phyloP scores from a whole-genome alignment of 35 echinoderm and acorn worm genomes.

The Lytechinus variegatus region DNA sequence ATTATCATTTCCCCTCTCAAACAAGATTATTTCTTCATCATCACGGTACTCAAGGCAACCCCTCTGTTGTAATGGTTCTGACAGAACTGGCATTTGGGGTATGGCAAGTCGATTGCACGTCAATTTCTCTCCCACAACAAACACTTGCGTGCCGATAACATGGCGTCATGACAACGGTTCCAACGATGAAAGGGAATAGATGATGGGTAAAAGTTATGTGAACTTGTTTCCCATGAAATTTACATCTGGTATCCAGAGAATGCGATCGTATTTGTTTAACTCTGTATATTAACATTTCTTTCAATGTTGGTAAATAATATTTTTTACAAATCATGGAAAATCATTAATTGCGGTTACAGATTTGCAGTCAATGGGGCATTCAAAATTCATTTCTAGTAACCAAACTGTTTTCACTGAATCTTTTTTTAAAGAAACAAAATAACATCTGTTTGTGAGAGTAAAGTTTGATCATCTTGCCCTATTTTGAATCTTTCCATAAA shows the following conservation, averaged over 20 bases:
- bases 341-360: background rate
- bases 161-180: background rate
- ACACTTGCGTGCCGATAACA: background rate
- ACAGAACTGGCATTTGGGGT: constrained; percentile 1
- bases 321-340: background rate
- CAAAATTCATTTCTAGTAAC: background rate
- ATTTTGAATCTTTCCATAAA: background rate
- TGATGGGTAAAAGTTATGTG: background rate
- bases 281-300: background rate
- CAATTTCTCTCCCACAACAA: constrained; percentile 1
- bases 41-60: background rate
- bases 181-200: background rate
- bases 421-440: background rate
- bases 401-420: background rate
- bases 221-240: background rate
- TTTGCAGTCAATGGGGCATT: background rate
- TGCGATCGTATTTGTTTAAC: background rate
- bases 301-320: background rate
- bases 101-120: constrained; percentile 8
- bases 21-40: background rate
- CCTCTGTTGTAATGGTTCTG: background rate
- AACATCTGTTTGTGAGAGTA: background rate
- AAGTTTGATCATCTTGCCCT: background rate
- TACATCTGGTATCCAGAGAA: background rate
- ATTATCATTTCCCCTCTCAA: background rate